Evolutionary conservation across 2,888 invertebrate genomes (phyloP), one percentile per base, ranked within the genome.

Genomic region (Drosophila affinis): DNA sequence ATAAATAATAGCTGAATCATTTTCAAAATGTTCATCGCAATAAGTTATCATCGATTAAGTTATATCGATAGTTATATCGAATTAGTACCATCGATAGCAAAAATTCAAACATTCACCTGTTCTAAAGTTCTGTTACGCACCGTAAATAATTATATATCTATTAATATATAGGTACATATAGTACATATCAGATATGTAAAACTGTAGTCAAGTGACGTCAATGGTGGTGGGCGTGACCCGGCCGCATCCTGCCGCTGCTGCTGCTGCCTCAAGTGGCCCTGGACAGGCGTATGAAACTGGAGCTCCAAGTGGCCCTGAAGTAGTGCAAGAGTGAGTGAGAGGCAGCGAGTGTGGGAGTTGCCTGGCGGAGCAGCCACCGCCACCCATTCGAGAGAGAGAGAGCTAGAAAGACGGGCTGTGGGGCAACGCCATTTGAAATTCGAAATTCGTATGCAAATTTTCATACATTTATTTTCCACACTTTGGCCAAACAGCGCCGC

Each of bases 391-490:
- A 12, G 9, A 24, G 45, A 18, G 44, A 51, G 1, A 29, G 60
- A 5, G 21, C 1, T 3, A 21, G 44, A 27, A 6, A 10, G 14
- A 6, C 3, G 34, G 34, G 48, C 14, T 12, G 51, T 53, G 44
- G 56, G 61, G 64, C 61, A 71, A 63, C 70, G 76, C 88, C 78
- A 80, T 88, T 86, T 73, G 77, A 86, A 86, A 79, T 86, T 88
- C 82, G 79, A 79, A 79, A 79, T 79, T 84, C 76, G 82, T 89
- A 86, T 86, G 89, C 86, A 86, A 86, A 89, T 86, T 82, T 88
- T 46, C 76, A 85, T 88, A 77, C 88, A 86, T 86, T 86, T 88
- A 89, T 89, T 86, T 86, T 89, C 83, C 86, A 89, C 86, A 85
- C 82, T 84, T 81, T 84, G 83, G 72, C 70, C 87, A 89, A 85